Percentiles rank a stretch among this genome's conserved stretches.
Evolutionary conservation across 2,113 vertebrate genomes (phyloP).

Genomic region (Elgaria multicarinata): DNA sequence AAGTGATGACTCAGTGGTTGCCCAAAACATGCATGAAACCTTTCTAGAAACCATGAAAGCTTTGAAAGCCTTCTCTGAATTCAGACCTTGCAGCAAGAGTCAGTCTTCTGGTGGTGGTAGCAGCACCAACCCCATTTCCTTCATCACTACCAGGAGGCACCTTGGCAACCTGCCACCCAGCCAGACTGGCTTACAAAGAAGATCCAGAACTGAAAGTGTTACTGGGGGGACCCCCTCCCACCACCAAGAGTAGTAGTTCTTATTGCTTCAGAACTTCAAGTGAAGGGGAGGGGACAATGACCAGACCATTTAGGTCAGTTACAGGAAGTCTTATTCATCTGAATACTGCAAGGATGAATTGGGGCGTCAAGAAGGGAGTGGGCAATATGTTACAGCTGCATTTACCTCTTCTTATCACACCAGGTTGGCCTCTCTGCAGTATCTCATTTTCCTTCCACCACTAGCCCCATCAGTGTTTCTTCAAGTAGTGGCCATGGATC

Average conservation of each 20-base stretch:
- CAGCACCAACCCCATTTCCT: constrained; percentile 92
- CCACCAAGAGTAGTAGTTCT: constrained; percentile 84
- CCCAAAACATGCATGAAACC: constrained; percentile 96
- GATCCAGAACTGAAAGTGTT: constrained; percentile 87
- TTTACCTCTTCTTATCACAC: constrained; percentile 83
- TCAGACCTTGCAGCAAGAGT: constrained; percentile 93
- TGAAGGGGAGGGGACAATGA: constrained; percentile 92
- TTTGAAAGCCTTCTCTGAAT: constrained; percentile 92
- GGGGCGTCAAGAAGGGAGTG: constrained; percentile 80
- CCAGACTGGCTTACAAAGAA: constrained; percentile 90
- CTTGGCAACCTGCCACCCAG: constrained; percentile 89
- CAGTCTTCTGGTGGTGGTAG: constrained; percentile 84
- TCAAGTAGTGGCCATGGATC: constrained; percentile 93
- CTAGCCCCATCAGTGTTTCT: constrained; percentile 92
- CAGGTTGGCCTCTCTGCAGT: constrained; percentile 84
- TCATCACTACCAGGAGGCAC: constrained; percentile 93
- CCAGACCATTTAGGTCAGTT: constrained; percentile 86
- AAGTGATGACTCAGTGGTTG: constrained; percentile 95
- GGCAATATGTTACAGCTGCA: constrained; percentile 83
- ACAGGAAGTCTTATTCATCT: constrained; percentile 89
- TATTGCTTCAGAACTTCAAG: constrained; percentile 90
- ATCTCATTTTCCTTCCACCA: constrained; percentile 85
- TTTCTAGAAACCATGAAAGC: constrained; percentile 97
- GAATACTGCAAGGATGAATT: constrained; percentile 81
- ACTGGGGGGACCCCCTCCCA: constrained; percentile 84